Evolutionary conservation across 2,113 vertebrate genomes (phyloP).

Genomic region (Seriola aureovittata): DNA sequence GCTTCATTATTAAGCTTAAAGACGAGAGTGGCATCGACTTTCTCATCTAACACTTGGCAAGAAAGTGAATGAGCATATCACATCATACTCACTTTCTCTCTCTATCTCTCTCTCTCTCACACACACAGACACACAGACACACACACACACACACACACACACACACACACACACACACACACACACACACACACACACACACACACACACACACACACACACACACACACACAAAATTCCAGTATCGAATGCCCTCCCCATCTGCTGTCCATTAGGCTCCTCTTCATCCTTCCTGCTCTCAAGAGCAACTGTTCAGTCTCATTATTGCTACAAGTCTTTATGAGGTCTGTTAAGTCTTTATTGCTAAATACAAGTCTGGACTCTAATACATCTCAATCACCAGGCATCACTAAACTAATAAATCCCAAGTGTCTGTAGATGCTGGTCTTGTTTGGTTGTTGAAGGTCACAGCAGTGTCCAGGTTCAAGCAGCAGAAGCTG

Average conservation of each 20-base stretch:
- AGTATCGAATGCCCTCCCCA: conserved; percentile 17
- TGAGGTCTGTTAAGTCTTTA: conserved; percentile 39
- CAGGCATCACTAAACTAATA: background rate
- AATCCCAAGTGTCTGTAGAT: conserved; percentile 15
- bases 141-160: no score
- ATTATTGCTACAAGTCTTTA: conserved; percentile 58
- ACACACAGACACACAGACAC: no score
- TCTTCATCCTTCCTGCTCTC: conserved; percentile 36
- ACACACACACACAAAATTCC: background rate
- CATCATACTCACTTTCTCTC: background rate
- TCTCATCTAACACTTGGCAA: background rate
- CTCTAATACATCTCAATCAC: conserved; percentile 23
- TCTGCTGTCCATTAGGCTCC: conserved; percentile 59
- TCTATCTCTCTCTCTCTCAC: background rate
- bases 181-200: background rate
- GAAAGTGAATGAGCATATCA: background rate
- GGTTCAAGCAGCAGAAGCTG: background rate
- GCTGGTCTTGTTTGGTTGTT: conserved; percentile 19
- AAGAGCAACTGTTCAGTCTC: conserved; percentile 38
- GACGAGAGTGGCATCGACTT: no score
- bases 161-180: background rate
- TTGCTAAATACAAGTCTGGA: conserved; percentile 41
- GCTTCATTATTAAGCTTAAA: no score
- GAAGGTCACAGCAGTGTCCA: background rate
- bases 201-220: conserved; percentile 8